Base-by-base conservation (phyloP, 2,888 invertebrate genomes). In the Scotopteryx bipunctaria region DNA sequence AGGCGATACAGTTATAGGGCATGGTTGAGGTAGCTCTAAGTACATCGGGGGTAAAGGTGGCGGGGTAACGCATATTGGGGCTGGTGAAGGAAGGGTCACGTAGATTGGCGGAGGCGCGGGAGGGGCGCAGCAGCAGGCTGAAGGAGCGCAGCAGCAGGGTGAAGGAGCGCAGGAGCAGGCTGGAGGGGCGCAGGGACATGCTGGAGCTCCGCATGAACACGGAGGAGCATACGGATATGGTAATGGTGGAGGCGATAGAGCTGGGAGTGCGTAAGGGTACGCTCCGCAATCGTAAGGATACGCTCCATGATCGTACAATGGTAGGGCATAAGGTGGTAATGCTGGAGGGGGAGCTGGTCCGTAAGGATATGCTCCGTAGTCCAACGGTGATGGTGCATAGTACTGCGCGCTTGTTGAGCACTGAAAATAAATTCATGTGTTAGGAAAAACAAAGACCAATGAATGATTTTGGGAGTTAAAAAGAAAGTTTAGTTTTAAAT, bases 51-150 rank as follows among this genome's bases (percentile, higher is more conserved):
- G 79, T 5, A 71, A 43, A 0, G 76, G 66, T 1, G 83, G 83
- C 1, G 83, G 80, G 13, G 66, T 69, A 3, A 82, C 68, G 37
- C 67, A 70, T 23, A 82, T 57, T 0, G 81, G 82, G 0, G 82
- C 67, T 0, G 81, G 86, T 0, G 81, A 58, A 4, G 87, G 87
- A 2, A 86, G 60, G 2, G 78, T 73, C 5, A 87, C 69, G 56
- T 83, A 84, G 42, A 86, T 67, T 0, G 86, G 86, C 0, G 76
- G 61, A 0, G 73, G 54, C 0, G 73, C 69, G 0, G 77, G 74
- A 5, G 71, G 66, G 1, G 67, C 45, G 40, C 68, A 68, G 55
- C 67, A 71, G 17, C 43, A 33, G 9, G 11, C 8, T 9, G 27
- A 11, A 5, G 27, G 27, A 1, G 27, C 27, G 11, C 37, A 47